A percentile compares a stretch with the other conserved stretches of the same genome.
These are phyloP conservation scores for Spilogale gracilis DNA, from an alignment of 2,113 vertebrate genomes.

Conservation along the genomic window DNA sequence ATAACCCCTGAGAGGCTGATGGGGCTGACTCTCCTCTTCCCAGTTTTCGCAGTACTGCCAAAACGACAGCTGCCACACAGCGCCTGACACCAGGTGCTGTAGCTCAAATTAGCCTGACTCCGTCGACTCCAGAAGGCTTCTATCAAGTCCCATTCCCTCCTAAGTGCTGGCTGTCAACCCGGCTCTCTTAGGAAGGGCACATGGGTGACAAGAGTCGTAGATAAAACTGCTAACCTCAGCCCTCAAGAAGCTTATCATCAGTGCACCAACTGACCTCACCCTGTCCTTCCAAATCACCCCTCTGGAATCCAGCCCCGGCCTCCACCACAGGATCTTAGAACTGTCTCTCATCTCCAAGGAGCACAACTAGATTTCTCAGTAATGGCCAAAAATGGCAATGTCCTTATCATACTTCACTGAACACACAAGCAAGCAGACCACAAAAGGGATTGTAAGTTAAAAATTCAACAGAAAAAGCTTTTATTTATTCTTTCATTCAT, in stretches of 20 bases:
- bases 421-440: constrained; percentile 82
- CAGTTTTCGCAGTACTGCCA: neutral
- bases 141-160: neutral
- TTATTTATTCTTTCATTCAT: neutral
- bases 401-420: constrained; percentile 84
- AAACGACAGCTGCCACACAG: neutral
- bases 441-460: constrained; percentile 83
- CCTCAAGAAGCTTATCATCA: neutral
- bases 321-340: neutral
- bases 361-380: neutral
- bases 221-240: constrained; percentile 15
- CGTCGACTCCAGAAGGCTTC: neutral
- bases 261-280: neutral
- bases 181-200: neutral
- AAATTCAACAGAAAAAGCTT: constrained; percentile 81
- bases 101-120: neutral
- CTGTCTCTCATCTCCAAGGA: neutral
- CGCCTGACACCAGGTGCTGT: neutral
- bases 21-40: neutral
- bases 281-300: constrained; percentile 49
- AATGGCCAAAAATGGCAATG: constrained; percentile 69
- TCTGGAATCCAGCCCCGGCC: constrained; percentile 7
- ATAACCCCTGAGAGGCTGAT: neutral
- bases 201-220: rapidly evolving
- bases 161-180: neutral